Percentiles rank a stretch among this genome's conserved stretches.
phyloP scores from a whole-genome alignment of 2,888 invertebrate genomes.

The Eristalis pertinax region DNA sequence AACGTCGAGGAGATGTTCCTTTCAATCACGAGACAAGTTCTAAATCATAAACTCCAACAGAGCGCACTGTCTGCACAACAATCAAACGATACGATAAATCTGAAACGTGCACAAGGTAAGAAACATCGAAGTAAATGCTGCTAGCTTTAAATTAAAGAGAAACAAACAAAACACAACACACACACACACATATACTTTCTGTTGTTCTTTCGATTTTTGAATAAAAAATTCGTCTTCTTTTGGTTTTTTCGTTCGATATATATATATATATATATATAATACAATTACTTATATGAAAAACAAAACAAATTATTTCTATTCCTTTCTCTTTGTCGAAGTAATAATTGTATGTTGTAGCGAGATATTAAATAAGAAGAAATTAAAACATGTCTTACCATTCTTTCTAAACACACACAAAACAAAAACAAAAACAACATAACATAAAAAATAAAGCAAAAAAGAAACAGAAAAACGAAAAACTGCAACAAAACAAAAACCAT shows the following conservation, averaged over 20 bases:
- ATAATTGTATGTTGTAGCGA: conserved; percentile 54
- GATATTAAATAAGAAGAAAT: conserved; percentile 49
- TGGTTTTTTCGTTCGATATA: conserved; percentile 48
- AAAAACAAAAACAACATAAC: not conserved
- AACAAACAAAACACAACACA: too few species aligned
- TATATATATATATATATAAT: conserved; percentile 21
- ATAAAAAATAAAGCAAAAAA: too few species aligned
- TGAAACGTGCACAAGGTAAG: conserved; percentile 77
- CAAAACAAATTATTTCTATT: conserved; percentile 6
- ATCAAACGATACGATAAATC: conserved; percentile 78
- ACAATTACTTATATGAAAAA: conserved; percentile 35
- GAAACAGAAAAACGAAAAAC: not conserved
- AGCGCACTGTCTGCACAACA: conserved; percentile 80
- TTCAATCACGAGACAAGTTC: conserved; percentile 84
- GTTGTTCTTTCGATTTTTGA: conserved; percentile 41
- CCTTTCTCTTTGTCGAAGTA: conserved; percentile 54
- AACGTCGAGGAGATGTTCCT: conserved; percentile 98
- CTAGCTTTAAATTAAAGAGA: conserved; percentile 72
- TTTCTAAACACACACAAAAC: conserved; percentile 42
- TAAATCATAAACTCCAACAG: conserved; percentile 80
- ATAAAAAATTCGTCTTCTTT: conserved; percentile 54
- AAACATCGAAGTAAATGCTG: conserved; percentile 81
- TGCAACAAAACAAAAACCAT: conserved; percentile 21
- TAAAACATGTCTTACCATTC: conserved; percentile 58
- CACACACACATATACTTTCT: conserved; percentile 16